Base-by-base conservation (phyloP, 2,888 invertebrate species). In the Andrena praecox region DNA sequence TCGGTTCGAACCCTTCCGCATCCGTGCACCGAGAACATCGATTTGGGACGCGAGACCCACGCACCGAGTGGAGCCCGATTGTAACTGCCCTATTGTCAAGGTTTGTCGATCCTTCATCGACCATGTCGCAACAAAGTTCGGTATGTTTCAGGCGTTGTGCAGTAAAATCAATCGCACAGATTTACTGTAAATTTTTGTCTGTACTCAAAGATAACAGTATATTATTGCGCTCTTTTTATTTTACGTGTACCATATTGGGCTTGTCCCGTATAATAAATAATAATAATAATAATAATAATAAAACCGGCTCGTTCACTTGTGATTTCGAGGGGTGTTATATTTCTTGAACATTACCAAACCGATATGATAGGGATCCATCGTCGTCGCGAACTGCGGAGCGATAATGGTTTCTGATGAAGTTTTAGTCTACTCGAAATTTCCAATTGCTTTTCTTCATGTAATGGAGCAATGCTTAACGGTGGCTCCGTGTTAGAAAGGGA, bases 61-160 rank as follows among this genome's bases (percentile, higher is more conserved):
- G 20, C n/a, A 27, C 10, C 16, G 16, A 42, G 24, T 63, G n/a
- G 24, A 42, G 48, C 5, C 52, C 16, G 10, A 54, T 20, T 8
- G 2, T 29, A 48, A 59, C 10, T 8, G n/a, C 48, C 54, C 60
- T n/a, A 2, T 24, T 56, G 6, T 7, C 33, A 48, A 52, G 24
- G 54, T 33, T 42, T 20, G 10, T 69, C n/a, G 16, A 75, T 27
- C 5, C 27, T 54, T 50, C 42, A 33, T 20, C 50, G 27, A 84
- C 27, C 31, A 85, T 85, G 83, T 83, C 83, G 54, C 76, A 83
- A 56, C 70, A 80, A 59, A 77, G 24, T 24, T 59, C 69, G 84
- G 85, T 85, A 78, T 2, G 85, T 78, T 50, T 50, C 1, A 42
- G 8, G 62, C 16, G 29, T 10, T 20, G 5, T 54, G 52, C 29